Percentiles rank a stretch among this genome's conserved stretches.
These are phyloP conservation scores for Temnopleurus reevesii DNA, from an alignment of 53 echinoderm and acorn worm species.

Conservation along the genomic window DNA sequence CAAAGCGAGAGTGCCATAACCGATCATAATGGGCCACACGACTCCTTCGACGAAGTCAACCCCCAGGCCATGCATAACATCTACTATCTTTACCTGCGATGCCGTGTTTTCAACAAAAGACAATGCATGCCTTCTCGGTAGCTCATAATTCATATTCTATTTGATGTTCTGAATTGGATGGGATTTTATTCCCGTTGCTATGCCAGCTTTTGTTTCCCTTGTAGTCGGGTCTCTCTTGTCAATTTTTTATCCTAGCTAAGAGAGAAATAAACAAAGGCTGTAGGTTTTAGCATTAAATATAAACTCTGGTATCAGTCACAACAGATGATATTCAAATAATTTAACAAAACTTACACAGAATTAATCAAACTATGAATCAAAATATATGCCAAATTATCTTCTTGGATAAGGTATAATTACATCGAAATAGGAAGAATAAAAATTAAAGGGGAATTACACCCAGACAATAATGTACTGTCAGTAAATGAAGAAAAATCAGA, in stretches of 20 bases:
- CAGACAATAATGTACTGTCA: too few species aligned
- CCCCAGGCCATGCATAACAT: not conserved
- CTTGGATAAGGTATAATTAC: too few species aligned
- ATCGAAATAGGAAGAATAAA: too few species aligned
- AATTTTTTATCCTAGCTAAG: not conserved
- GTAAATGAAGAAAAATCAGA: too few species aligned
- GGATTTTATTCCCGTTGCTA: not conserved
- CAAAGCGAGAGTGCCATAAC: not conserved
- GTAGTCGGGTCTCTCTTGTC: not conserved
- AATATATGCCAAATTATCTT: too few species aligned
- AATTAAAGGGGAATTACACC: too few species aligned
- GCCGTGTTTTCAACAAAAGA: not conserved
- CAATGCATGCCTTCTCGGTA: conserved; percentile 3
- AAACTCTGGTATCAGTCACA: too few species aligned
- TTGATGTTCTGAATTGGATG: conserved; percentile 3
- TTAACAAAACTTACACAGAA: too few species aligned
- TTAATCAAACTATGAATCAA: too few species aligned
- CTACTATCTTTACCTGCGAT: not conserved
- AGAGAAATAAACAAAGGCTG: not conserved
- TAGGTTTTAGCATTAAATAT: not conserved
- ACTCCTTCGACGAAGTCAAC: not conserved
- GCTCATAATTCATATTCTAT: conserved; percentile 27
- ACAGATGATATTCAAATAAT: too few species aligned
- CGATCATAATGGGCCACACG: conserved; percentile 49
- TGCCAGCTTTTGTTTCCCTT: not conserved